Evolutionary conservation across 2,888 invertebrate species (phyloP), one percentile per base, ranked within the genome.

Genomic region (Polylopha cassiicola): DNA sequence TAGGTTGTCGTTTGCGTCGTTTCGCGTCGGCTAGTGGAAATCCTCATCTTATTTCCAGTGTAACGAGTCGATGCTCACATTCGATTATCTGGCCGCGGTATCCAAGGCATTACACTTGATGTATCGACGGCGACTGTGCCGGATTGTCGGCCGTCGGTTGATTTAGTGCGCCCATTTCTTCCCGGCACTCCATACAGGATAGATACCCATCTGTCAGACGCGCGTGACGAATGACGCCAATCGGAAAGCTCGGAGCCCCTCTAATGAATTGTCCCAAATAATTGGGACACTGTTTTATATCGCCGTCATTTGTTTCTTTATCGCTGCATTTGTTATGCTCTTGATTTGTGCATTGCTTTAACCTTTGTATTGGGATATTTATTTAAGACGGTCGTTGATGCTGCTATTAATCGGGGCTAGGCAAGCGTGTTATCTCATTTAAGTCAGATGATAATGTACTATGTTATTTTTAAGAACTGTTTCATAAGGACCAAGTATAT

Each of bases 231-330:
- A 82, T 82, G 65, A 69, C 70, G 55, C 73, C 77, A 72, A 81
- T 81, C 75, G 68, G 65, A 70, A 66, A 73, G 73, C 75, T 69
- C 68, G 71, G 74, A 74, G 73, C 58, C 57, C 58, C 64, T 73
- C 77, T 84, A 85, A 85, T 85, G 84, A 85, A 85, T 85, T 81
- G 81, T 82, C 77, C 81, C 74, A 80, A 82, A 81, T 85, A 84
- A 85, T 85, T 81, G 79, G 79, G 77, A 77, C 75, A 73, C 74
- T 80, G 78, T 81, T 82, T 84, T 82, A 85, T 84, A 81, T 82
- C 60, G 75, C 55, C 71, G 58, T 77, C 80, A 75, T 82, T 82
- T 82, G 80, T 81, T 72, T 68, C 55, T 54, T 70, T 77, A 82
- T 80, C 80, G 80, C 68, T 65, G 70, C 77, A 80, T 84, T 82